phyloP scores from a whole-genome alignment of 2,113 vertebrate genomes.

The Calypte anna region DNA sequence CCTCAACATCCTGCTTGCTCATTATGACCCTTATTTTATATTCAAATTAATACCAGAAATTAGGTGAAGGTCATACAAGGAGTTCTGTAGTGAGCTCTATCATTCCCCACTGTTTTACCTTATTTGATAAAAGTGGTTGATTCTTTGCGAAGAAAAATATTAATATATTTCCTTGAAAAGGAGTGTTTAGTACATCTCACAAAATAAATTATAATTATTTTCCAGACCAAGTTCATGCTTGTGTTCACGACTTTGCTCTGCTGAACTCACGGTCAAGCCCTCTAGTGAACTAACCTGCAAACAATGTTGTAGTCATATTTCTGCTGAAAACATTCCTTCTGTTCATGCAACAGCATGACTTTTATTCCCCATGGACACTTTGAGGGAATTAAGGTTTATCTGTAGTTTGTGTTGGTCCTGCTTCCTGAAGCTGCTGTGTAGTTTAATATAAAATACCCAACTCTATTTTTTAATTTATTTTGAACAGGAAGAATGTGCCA shows the following conservation, averaged over 20 bases:
- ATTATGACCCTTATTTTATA: constrained; percentile 37
- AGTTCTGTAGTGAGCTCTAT: not conserved
- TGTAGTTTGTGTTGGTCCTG: not conserved
- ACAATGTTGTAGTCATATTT: accelerated
- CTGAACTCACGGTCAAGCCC: accelerated
- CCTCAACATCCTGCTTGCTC: constrained; percentile 56
- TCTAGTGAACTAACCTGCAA: not conserved
- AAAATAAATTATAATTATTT: not conserved
- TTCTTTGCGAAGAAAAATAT: not conserved
- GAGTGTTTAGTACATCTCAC: accelerated
- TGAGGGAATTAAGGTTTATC: not conserved
- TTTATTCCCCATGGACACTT: not conserved
- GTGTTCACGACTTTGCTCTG: not conserved
- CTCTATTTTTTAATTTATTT: accelerated
- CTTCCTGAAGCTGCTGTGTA: not conserved
- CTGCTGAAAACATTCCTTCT: not conserved
- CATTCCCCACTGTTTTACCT: accelerated
- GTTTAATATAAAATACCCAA: not conserved
- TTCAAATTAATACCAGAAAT: constrained; percentile 56
- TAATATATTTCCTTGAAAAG: not conserved
- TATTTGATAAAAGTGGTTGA: accelerated
- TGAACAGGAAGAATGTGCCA: accelerated
- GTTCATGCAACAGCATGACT: not conserved
- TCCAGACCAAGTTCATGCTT: not conserved
- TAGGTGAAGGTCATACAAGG: constrained; percentile 65